Evolutionary conservation across 2,888 invertebrate species (phyloP).

Genomic region (Volucella inanis): DNA sequence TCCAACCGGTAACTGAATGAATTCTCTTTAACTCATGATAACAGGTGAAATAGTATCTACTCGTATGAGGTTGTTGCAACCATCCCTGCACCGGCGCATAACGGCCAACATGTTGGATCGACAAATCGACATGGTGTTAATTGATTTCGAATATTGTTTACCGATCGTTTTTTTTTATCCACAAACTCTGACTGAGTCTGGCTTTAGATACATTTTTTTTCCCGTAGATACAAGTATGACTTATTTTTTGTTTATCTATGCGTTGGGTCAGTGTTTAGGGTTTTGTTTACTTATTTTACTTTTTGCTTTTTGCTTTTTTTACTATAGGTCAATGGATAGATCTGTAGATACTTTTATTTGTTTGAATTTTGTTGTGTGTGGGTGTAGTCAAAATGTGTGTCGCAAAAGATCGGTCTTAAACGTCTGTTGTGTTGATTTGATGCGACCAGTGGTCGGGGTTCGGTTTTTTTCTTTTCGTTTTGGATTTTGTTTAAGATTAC

Average conservation of each 20-base stretch:
- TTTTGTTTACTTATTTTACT: constrained; percentile 36
- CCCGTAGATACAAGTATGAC: neutral
- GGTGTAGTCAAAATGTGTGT: constrained; percentile 29
- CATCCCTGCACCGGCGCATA: constrained; percentile 44
- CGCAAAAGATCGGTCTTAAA: constrained; percentile 27
- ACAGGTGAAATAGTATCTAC: constrained; percentile 43
- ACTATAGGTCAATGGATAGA: constrained; percentile 8
- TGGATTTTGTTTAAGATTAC: neutral
- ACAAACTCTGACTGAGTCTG: constrained; percentile 23
- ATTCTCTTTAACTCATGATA: constrained; percentile 41
- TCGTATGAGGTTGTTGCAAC: neutral
- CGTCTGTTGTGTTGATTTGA: neutral
- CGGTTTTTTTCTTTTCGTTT: neutral
- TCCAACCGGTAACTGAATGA: constrained; percentile 43
- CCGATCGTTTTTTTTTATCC: neutral
- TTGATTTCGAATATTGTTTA: constrained; percentile 38
- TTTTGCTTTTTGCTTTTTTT: constrained; percentile 4
- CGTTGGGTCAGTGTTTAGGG: constrained; percentile 48
- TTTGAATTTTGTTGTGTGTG: constrained; percentile 9
- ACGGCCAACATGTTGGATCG: constrained; percentile 47
- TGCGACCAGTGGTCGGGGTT: neutral
- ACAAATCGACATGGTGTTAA: constrained; percentile 25
- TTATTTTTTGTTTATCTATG: constrained; percentile 32
- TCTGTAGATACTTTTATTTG: constrained; percentile 24
- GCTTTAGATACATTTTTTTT: constrained; percentile 6